Evolutionary conservation across 2,113 vertebrate species (phyloP), one percentile per base, ranked within the genome.

Genomic region (Dicerorhinus sumatrensis): DNA sequence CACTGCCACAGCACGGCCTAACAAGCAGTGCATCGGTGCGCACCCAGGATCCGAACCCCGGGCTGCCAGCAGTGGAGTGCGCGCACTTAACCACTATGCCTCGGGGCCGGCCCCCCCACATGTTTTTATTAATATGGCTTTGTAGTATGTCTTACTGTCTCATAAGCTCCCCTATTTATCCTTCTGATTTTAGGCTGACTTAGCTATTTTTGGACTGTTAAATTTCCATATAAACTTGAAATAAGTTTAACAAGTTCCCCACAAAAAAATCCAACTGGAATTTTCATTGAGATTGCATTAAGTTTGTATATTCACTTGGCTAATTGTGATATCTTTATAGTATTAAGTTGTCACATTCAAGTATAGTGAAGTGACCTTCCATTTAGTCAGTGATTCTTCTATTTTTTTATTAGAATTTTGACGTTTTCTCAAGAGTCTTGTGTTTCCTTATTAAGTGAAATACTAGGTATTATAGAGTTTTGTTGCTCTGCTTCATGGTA

Each of bases 401-500:
- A 8, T 54, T 86, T 88, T 79, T 20, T 75, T 76, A 51, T 23
- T 76, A 46, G 36, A 75, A 6, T 60, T 89, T 89, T 82, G 89
- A n/a, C 42, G 3, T 79, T 67, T 90, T 90, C 75, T 67, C 42
- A 12, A 67, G 27, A 54, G 17, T 80, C 23, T 51, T 79, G 17
- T 72, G 29, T 93, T 13, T 95, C 25, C 65, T 46, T 80, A 27
- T 80, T 94, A 82, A 83, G 23, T n/a, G n/a, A 96, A 89, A 54
- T 72, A 31, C 27, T 48, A 77, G 51, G 42, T 93, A 69, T 18
- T 84, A 76, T 67, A 70, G 39, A 90, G 63, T 89, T 56, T 70
- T 86, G 9, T 73, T 85, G n/a, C 31, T 58, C 23, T 89, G 72
- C 56, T 86, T 4, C 63, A 17, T 62, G 54, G 18, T n/a, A 56